Base-by-base conservation (phyloP, 1,140 invertebrate genomes). In the Caenorhabditis brenneri region DNA sequence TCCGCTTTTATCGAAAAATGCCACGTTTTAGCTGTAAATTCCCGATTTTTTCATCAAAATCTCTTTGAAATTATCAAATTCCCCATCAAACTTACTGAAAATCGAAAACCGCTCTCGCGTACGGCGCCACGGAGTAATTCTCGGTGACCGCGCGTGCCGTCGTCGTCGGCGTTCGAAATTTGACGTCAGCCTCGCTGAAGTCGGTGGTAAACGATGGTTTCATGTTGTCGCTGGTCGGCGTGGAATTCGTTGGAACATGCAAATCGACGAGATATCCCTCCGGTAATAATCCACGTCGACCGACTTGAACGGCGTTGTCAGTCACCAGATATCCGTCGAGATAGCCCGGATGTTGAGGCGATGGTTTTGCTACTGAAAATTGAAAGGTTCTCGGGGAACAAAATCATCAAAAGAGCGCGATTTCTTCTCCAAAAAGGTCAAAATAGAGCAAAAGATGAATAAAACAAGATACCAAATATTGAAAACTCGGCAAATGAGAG, bases 21-120 rank as follows among this genome's bases (percentile, higher is more conserved):
- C n/a, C n/a, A n/a, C n/a, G n/a, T 51, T 51, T 51, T 51, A n/a
- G 6, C 22, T n/a, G 12, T 19, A 16, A 51, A 19, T 0, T 19
- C 5, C 49, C 2, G 49, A n/a, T 51, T 51, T 51, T 51, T 51
- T n/a, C n/a, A 7, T 1, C 5, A 51, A 51, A n/a, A n/a, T n/a
- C n/a, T n/a, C n/a, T n/a, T n/a, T n/a, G n/a, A n/a, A n/a, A n/a
- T 42, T 42, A 42, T 42, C 5, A 42, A 42, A 42, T 6, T 12
- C 39, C 39, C 33, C 0, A 6, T 49, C 53, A 74, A 84, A 60
- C 55, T 53, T 36, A 87, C 87, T 81, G 27, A 51, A 87, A 87
- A 36, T 87, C 83, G 51, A 80, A 87, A 58, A 87, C 49, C 27
- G 87, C 87, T 48, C 85, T 74, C 15, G 84, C 86, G 80, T 84